Base-by-base conservation (phyloP, 2,797 vertebrate species). In the Kryptolebias ocellatus region DNA sequence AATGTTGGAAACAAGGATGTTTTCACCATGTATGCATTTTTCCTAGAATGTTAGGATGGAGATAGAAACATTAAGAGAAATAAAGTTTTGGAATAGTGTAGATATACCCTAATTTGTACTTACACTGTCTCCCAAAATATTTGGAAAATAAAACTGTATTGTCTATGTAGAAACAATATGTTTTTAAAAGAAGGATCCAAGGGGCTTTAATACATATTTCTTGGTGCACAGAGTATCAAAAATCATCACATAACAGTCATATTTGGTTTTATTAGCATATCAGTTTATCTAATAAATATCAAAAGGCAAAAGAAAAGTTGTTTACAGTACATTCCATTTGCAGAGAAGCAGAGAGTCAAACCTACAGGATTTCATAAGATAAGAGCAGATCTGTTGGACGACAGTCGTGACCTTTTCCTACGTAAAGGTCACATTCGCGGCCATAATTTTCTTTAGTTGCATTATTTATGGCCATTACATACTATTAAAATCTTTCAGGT, bases 251-350 rank as follows among this genome's bases (percentile, higher is more conserved):
- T 78, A 90, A 85, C 82, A 92, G 91, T 90, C 84, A 63, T 86
- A 80, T 87, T 84, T 87, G 80, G 85, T 34, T 95, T 94, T 94
- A 95, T 94, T 95, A 91, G 89, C 89, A 90, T 92, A 92, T 90
- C 83, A 87, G 57, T 76, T 79, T 90, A 83, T 89, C 81, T 90
- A 87, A 90, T 91, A 83, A 88, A 92, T 90, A 92, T 92, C 81
- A 91, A 92, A 93, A 92, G 78, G 79, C 80, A 80, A 81, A 72
- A 57, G 79, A 85, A 62, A 78, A 62, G 70, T 68, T 78, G 74
- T 60, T 87, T 92, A 90, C 91, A 92, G 89, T 93, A 91, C 92
- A 92, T 93, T 93, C 90, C 80, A 83, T 90, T 90, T 81, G 83
- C 85, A 87, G 78, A 83, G 78, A 83, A 85, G 75, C 80, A 79